Evolutionary conservation across 2,888 invertebrate genomes (phyloP).

Genomic region (Psylliodes chrysocephalus): DNA sequence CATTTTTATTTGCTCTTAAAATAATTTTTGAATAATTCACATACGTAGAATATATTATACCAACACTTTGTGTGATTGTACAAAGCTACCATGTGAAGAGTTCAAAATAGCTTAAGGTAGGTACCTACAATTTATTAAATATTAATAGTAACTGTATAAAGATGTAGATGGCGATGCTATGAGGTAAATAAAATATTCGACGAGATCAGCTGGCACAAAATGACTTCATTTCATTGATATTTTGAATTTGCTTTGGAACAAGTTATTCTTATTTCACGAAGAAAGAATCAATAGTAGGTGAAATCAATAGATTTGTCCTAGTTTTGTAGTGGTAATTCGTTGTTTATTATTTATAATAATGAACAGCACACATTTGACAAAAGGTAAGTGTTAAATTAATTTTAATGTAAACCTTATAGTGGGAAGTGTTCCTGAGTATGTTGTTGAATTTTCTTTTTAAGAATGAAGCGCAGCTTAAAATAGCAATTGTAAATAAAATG

Average conservation of each 20-base stretch:
- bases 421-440: background rate
- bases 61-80: too few species aligned
- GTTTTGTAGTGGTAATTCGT: background rate
- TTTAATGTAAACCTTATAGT: too few species aligned
- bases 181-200: conserved; percentile 32
- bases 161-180: conserved; percentile 30
- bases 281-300: conserved; percentile 34
- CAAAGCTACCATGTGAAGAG: too few species aligned
- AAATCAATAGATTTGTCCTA: conserved; percentile 17
- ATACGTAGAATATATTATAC: too few species aligned
- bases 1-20: too few species aligned
- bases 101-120: too few species aligned
- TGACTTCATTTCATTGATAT: conserved; percentile 25
- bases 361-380: conserved; percentile 49
- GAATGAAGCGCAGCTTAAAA: conserved; percentile 29
- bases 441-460: background rate
- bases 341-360: conserved; percentile 35
- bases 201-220: conserved; percentile 36
- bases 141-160: too few species aligned
- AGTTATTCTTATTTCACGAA: conserved; percentile 12
- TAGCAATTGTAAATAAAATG: conserved; percentile 43
- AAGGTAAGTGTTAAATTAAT: conserved; percentile 42
- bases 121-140: too few species aligned
- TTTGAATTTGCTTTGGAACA: conserved; percentile 18
- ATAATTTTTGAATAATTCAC: too few species aligned